phyloP scores from a whole-genome alignment of 2,888 invertebrate species.

The Drosophila anomelani region DNA sequence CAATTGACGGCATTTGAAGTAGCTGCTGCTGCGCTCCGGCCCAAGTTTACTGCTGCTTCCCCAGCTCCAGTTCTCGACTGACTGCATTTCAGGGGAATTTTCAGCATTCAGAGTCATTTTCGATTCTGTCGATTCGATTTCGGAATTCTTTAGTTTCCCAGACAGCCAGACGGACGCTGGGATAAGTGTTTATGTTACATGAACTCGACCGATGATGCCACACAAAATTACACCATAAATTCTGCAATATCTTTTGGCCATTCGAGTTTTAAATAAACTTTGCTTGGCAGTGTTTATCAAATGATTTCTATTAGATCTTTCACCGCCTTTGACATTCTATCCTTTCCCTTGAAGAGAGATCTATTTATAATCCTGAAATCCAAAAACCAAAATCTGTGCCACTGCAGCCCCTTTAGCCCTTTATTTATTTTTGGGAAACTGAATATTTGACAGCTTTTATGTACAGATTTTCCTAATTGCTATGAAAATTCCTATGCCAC shows the following conservation, averaged over 20 bases:
- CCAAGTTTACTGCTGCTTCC: slow-evolving; percentile 10
- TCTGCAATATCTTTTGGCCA: neutral
- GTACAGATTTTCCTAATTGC: slow-evolving; percentile 45
- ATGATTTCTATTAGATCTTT: neutral
- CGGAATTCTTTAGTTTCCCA: slow-evolving; percentile 26
- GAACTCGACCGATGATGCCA: neutral
- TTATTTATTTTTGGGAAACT: slow-evolving; percentile 7
- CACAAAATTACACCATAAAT: slow-evolving; percentile 11
- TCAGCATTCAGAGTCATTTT: slow-evolving; percentile 15
- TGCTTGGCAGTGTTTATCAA: neutral
- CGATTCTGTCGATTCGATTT: slow-evolving; percentile 24
- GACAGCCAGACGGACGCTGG: neutral
- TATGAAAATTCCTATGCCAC: slow-evolving; percentile 36
- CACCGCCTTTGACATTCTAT: slow-evolving; percentile 13
- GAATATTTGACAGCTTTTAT: slow-evolving; percentile 47
- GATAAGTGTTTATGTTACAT: slow-evolving; percentile 18
- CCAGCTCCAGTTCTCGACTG: neutral
- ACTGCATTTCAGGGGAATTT: slow-evolving; percentile 21
- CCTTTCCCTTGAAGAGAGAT: neutral
- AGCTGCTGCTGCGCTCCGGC: slow-evolving; percentile 36
- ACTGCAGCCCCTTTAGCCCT: slow-evolving; percentile 8
- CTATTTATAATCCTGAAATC: slow-evolving; percentile 16
- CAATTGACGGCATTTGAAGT: slow-evolving; percentile 76
- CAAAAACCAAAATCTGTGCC: slow-evolving; percentile 22
- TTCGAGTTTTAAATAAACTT: neutral